Evolutionary conservation across 2,888 invertebrate species (phyloP).

Genomic region (Adelognathus sp.): DNA sequence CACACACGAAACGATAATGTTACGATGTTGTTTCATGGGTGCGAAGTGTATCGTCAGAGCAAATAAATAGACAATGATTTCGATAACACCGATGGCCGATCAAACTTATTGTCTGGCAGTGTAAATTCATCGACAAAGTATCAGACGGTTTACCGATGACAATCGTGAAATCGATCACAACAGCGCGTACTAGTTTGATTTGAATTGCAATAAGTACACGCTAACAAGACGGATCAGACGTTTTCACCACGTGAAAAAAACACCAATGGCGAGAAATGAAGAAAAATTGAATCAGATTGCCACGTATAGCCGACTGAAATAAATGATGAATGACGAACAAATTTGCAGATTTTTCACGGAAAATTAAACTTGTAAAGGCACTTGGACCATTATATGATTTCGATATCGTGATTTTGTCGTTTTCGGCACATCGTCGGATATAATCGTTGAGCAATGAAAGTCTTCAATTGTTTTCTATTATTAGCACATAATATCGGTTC

Average conservation of each 20-base stretch:
- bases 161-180: conserved; percentile 33
- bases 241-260: neutral
- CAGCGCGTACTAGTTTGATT: conserved; percentile 29
- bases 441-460: conserved; percentile 58
- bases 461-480: conserved; percentile 60
- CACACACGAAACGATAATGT: neutral
- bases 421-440: conserved; percentile 30
- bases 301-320: neutral
- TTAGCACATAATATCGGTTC: conserved; percentile 70
- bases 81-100: conserved; percentile 8
- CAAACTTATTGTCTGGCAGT: conserved; percentile 61
- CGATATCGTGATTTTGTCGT: conserved; percentile 45
- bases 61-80: conserved; percentile 12
- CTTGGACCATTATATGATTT: conserved; percentile 66
- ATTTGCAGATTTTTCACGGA: conserved; percentile 32
- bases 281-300: neutral
- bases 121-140: conserved; percentile 57
- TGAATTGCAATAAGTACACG: neutral
- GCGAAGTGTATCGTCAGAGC: neutral
- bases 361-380: conserved; percentile 66
- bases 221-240: neutral
- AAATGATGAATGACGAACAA: neutral
- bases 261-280: neutral
- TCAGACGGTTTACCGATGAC: conserved; percentile 40
- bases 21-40: neutral